A percentile compares a stretch with the other conserved stretches of the same genome.
These are phyloP conservation scores for Bergia puertoricense DNA, from an alignment of 92 coral and sea anemone genomes.

Conservation along the genomic window DNA sequence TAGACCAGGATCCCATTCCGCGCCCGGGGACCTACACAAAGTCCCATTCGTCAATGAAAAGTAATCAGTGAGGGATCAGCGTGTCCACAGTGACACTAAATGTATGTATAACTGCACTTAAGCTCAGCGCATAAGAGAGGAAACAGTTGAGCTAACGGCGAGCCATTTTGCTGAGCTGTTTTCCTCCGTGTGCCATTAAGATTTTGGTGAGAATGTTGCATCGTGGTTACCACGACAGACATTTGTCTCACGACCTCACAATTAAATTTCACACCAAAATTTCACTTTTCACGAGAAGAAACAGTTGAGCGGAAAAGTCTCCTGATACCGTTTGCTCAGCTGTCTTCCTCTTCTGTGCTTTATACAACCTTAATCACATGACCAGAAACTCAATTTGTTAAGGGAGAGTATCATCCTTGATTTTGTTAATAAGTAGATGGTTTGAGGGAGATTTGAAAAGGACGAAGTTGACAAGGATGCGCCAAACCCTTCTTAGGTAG, in stretches of 20 bases:
- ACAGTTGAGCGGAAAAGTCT: too few species aligned
- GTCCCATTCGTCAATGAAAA: conserved; percentile 2
- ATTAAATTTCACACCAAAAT: too few species aligned
- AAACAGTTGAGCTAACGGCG: too few species aligned
- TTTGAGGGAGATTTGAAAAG: not conserved
- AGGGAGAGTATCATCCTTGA: not conserved
- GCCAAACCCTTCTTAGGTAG: not conserved
- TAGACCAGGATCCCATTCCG: conserved; percentile 3
- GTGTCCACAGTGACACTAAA: not conserved
- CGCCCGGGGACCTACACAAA: conserved; percentile 29
- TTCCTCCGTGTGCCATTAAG: too few species aligned
- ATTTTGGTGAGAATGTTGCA: too few species aligned
- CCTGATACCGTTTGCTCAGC: too few species aligned
- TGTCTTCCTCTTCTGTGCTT: too few species aligned
- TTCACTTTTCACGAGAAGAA: too few species aligned
- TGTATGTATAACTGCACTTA: not conserved
- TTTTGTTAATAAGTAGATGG: not conserved
- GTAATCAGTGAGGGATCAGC: not conserved
- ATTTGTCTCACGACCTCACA: too few species aligned
- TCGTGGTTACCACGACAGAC: too few species aligned
- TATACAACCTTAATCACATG: not conserved
- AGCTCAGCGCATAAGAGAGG: too few species aligned
- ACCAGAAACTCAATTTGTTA: not conserved
- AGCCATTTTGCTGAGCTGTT: too few species aligned
- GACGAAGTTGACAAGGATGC: not conserved